phyloP scores from a whole-genome alignment of 2,113 vertebrate species.

The Halichoerus grypus region DNA sequence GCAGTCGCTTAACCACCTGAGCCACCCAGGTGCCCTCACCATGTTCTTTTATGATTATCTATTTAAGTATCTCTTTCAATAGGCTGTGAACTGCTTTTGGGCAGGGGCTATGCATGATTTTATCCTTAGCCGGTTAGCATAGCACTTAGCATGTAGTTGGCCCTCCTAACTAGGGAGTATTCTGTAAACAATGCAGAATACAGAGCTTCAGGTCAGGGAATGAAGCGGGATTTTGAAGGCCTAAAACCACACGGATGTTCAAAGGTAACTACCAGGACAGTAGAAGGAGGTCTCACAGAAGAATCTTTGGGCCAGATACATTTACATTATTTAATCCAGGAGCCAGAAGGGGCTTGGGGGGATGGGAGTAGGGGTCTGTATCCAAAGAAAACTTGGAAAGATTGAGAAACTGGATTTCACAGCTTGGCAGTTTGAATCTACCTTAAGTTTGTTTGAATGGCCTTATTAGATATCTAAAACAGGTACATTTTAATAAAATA shows the following conservation, averaged over 20 bases:
- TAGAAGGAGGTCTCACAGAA: background rate
- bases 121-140: background rate
- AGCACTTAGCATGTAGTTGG: conserved; percentile 4
- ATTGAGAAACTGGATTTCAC: conserved; percentile 16
- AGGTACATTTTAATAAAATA: conserved; percentile 58
- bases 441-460: background rate
- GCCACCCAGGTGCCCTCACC: background rate
- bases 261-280: background rate
- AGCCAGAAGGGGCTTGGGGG: background rate
- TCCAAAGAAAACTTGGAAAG: conserved; percentile 22
- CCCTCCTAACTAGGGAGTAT: background rate
- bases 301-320: background rate
- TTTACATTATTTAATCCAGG: conserved; percentile 46
- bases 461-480: background rate
- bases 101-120: background rate
- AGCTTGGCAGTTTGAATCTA: conserved; percentile 19
- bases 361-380: background rate
- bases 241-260: background rate
- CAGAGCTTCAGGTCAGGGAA: background rate
- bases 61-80: background rate
- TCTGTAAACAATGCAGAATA: conserved; percentile 48
- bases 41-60: conserved; percentile 5
- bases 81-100: background rate
- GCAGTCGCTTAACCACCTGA: too few relatives aligned
- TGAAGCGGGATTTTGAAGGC: background rate